Evolutionary conservation across 2,797 vertebrate species (phyloP).

Genomic region (Smutsia gigantea): DNA sequence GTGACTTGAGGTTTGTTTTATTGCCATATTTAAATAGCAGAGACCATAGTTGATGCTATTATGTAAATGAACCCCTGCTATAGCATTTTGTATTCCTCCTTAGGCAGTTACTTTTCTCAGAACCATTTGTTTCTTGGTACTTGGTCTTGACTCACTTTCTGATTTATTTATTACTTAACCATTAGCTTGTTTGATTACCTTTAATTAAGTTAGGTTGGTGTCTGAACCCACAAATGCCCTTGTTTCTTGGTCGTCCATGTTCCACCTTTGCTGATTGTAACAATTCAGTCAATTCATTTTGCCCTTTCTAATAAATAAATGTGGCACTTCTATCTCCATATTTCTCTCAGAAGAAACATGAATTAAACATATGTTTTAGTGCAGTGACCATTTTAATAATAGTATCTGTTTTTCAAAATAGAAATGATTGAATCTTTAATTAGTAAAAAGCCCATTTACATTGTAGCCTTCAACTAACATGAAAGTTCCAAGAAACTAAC

Average conservation of each 20-base stretch:
- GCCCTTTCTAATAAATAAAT: conserved; percentile 8
- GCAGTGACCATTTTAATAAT: conserved; percentile 15
- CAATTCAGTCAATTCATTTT: conserved; percentile 38
- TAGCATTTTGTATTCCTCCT: conserved; percentile 18
- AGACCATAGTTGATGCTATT: neutral
- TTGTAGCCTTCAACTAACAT: neutral
- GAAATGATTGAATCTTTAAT: neutral
- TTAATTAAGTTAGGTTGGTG: conserved; percentile 45
- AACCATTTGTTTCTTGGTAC: conserved; percentile 43
- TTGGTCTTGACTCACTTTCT: conserved; percentile 46
- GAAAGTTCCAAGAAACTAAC: neutral
- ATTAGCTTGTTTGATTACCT: conserved; percentile 54
- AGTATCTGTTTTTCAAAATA: neutral
- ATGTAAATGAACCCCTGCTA: neutral
- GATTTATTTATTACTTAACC: conserved; percentile 53
- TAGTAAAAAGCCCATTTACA: neutral
- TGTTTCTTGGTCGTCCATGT: conserved; percentile 1
- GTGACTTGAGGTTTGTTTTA: conserved; percentile 18
- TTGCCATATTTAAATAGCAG: neutral
- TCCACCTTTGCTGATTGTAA: conserved; percentile 3
- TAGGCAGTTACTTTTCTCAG: conserved; percentile 40
- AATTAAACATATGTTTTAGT: conserved; percentile 29
- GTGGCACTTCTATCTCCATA: neutral
- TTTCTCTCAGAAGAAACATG: neutral
- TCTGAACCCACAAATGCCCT: neutral